These are phyloP conservation scores for Galago senegalensis DNA, from an alignment of 2,797 vertebrate species.

Conservation along the genomic window DNA sequence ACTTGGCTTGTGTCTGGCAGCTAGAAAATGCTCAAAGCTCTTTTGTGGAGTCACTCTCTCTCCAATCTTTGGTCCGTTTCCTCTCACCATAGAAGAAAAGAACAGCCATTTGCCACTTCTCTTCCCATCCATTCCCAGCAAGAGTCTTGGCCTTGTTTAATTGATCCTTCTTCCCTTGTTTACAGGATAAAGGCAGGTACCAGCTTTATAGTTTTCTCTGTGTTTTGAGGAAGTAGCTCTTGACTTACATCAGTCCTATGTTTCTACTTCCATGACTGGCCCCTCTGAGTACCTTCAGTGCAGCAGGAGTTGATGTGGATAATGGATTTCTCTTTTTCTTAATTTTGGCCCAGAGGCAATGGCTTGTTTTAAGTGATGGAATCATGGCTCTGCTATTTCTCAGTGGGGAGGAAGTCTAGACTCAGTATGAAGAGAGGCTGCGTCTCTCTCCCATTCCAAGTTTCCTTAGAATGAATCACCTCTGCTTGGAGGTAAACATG, in stretches of 20 bases:
- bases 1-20: neutral
- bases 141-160: neutral
- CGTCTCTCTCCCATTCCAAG: neutral
- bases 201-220: neutral
- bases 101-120: neutral
- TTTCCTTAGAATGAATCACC: neutral
- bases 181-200: neutral
- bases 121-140: neutral
- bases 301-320: neutral
- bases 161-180: neutral
- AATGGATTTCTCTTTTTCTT: neutral
- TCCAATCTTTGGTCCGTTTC: neutral
- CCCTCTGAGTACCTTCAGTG: neutral
- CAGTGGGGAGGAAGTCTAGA: neutral
- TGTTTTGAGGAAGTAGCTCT: neutral
- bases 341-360: neutral
- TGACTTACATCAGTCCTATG: neutral
- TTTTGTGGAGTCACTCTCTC: neutral
- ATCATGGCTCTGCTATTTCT: neutral
- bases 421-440: neutral
- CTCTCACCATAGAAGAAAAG: neutral
- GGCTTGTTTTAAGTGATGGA: slow-evolving; percentile 29
- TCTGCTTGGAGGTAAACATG: neutral
- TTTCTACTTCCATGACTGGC: neutral
- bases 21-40: neutral